Evolutionary conservation across 2,888 invertebrate species (phyloP), one percentile per base, ranked within the genome.

Genomic region (Limenitis camilla): DNA sequence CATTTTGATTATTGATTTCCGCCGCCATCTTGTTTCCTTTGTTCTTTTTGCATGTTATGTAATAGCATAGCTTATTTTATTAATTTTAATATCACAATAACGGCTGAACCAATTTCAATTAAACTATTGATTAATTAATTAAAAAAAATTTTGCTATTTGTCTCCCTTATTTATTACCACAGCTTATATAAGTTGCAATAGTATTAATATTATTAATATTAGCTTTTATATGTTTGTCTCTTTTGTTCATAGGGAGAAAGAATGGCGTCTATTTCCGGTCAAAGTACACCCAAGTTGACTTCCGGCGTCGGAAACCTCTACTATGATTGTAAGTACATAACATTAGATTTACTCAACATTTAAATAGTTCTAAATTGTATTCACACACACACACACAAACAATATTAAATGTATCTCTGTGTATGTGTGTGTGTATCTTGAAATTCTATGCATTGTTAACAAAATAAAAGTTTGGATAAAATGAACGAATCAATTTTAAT

Each of bases 261-360:
- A 54, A 86, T 87, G 86, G 84, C 86, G 49, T 79, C 85, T 0
- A 66, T 87, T 0, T 84, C 86, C 1, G 86, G 86, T 0, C 81
- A 81, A 40, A 71, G 85, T 39, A 87, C 86, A 0, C 86, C 86
- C 5, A 81, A 78, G 54, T 74, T 86, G 58, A 87, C 86, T 0
- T 84, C 86, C 0, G 71, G 78, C 5, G 86, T 86, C 31, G 86
- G 84, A 10, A 87, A 86, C 67, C 76, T 87, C 8, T 87, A 86
- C 67, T 87, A 87, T 56, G 86, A 87, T n/a, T n/a, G n/a, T n/a
- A n/a, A n/a, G n/a, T n/a, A n/a, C n/a, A n/a, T n/a, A n/a, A n/a
- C n/a, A n/a, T n/a, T n/a, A n/a, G n/a, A n/a, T n/a, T n/a, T n/a
- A n/a, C n/a, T n/a, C n/a, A n/a, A n/a, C n/a, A n/a, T n/a, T n/a